Evolutionary conservation across 2,797 vertebrate genomes (phyloP).

Genomic region (Gobio occitaniae): DNA sequence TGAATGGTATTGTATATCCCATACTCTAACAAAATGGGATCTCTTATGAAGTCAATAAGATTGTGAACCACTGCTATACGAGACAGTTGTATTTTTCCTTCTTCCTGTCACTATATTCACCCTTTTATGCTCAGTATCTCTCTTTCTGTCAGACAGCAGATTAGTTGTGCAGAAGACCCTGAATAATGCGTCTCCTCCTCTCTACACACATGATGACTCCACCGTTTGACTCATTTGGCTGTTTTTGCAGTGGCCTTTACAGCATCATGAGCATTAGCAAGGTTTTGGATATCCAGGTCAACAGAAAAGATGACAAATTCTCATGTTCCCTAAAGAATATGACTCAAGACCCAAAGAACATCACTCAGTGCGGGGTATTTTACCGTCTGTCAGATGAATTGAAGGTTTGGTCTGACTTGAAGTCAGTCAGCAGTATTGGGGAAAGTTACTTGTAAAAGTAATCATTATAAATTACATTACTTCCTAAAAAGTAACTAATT

Average conservation of each 20-base stretch:
- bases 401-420: not conserved
- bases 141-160: constrained; percentile 23
- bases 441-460: not conserved
- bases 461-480: fast-evolving
- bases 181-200: not conserved
- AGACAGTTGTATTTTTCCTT: not conserved
- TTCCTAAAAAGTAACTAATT: not conserved
- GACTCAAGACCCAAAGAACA: not conserved
- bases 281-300: constrained; percentile 16
- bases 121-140: not conserved
- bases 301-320: not conserved
- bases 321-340: constrained; percentile 1
- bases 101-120: not conserved
- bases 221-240: constrained; percentile 35
- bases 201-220: not conserved
- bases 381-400: not conserved
- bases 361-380: not conserved
- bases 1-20: not conserved
- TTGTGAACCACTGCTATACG: not conserved
- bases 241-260: constrained; percentile 49
- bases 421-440: not conserved
- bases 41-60: not conserved
- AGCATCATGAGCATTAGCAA: constrained; percentile 20
- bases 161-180: constrained; percentile 26
- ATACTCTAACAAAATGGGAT: not conserved